Conservation (phyloP, 1,140 invertebrate genomes). For the Colletes latitarsis region DNA sequence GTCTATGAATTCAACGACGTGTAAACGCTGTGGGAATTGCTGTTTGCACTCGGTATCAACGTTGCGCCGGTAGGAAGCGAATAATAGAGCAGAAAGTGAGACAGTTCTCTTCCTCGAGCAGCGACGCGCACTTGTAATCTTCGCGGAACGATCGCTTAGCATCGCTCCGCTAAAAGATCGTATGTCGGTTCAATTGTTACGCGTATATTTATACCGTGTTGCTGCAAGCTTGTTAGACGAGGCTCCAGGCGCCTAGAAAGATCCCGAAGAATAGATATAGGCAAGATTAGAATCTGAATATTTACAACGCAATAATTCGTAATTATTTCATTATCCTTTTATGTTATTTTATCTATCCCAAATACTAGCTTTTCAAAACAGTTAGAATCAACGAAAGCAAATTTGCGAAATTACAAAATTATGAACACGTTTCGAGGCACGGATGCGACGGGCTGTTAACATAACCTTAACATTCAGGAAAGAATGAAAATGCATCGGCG, state of each 20-base stretch:
- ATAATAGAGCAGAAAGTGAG: constrained; percentile 61
- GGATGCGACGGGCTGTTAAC: too few relatives aligned
- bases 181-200: not conserved
- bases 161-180: not conserved
- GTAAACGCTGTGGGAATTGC: constrained; percentile 54
- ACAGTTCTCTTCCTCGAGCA: constrained; percentile 45
- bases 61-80: constrained; percentile 49
- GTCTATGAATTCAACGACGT: constrained; percentile 14
- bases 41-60: constrained; percentile 23
- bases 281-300: not conserved
- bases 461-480: too few relatives aligned
- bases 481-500: not conserved
- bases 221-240: constrained; percentile 1
- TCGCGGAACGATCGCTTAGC: constrained; percentile 12
- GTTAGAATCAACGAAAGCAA: too few relatives aligned
- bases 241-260: not conserved
- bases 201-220: not conserved
- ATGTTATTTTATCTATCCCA: too few relatives aligned
- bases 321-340: too few relatives aligned
- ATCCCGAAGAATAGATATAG: not conserved
- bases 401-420: too few relatives aligned
- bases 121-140: constrained; percentile 34
- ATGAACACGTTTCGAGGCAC: too few relatives aligned
- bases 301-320: not conserved
- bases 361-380: too few relatives aligned